phyloP scores from a whole-genome alignment of 2,888 invertebrate species.

The Oscheius myriophilus region DNA sequence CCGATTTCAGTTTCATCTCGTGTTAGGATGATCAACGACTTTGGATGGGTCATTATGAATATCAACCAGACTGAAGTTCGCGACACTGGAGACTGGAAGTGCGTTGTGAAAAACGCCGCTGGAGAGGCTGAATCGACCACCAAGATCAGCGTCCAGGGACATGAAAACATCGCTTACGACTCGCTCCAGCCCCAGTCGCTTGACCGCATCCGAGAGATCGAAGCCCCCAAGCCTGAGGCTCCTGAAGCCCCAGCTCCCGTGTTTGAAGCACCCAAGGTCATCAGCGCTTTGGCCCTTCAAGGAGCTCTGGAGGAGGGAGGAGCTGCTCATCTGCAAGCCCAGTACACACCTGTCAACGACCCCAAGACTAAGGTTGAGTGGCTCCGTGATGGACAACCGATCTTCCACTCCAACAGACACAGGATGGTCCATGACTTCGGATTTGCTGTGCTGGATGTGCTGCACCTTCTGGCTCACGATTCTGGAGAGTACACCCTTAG shows the following conservation, averaged over 20 bases:
- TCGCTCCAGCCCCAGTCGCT: constrained; percentile 90
- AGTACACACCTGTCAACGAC: constrained; percentile 82
- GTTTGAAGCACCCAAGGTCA: constrained; percentile 60
- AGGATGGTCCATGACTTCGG: constrained; percentile 94
- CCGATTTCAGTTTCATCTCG: constrained; percentile 85
- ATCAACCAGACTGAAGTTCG: constrained; percentile 78
- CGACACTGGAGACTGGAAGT: constrained; percentile 90
- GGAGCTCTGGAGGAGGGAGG: constrained; percentile 50
- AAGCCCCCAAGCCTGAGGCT: constrained; percentile 59
- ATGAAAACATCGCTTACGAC: constrained; percentile 81
- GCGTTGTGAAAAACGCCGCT: constrained; percentile 91
- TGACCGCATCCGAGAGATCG: constrained; percentile 77
- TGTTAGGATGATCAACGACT: constrained; percentile 92
- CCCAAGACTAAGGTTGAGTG: constrained; percentile 82
- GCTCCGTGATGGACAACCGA: constrained; percentile 91
- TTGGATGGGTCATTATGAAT: constrained; percentile 90
- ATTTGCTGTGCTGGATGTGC: constrained; percentile 87
- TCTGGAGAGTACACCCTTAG: constrained; percentile 79
- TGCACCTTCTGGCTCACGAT: constrained; percentile 91
- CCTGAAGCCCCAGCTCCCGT: constrained; percentile 53
- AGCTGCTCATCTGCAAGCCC: constrained; percentile 78
- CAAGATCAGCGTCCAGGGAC: constrained; percentile 52
- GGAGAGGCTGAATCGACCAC: constrained; percentile 84
- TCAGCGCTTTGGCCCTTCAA: constrained; percentile 49
- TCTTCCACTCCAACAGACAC: constrained; percentile 85